These are phyloP conservation scores for Habropoda laboriosa DNA, from an alignment of 1,140 invertebrate species.

Conservation along the genomic window DNA sequence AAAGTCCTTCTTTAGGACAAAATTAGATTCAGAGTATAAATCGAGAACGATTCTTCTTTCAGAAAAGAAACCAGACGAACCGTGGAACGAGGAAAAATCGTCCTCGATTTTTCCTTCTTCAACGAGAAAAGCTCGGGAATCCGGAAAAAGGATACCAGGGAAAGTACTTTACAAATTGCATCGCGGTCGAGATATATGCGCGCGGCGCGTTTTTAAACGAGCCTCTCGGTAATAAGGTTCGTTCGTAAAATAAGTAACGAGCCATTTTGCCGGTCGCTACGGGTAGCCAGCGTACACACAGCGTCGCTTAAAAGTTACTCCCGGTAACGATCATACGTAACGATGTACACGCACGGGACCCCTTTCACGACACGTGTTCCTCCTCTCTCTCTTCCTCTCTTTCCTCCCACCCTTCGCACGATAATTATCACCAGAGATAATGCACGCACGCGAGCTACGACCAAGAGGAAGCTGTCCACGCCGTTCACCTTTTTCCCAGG, in stretches of 20 bases:
- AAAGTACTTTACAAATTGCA: conserved; percentile 25
- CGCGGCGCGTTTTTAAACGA: conserved; percentile 33
- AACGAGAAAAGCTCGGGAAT: neutral
- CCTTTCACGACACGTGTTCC: conserved; percentile 50
- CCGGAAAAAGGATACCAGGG: conserved; percentile 14
- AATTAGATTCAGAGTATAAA: no score
- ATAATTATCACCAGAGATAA: conserved; percentile 56
- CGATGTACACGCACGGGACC: conserved; percentile 42
- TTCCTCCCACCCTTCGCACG: conserved; percentile 1
- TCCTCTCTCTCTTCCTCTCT: conserved; percentile 19
- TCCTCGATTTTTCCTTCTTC: neutral
- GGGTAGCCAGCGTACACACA: conserved; percentile 16
- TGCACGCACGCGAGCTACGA: conserved; percentile 26
- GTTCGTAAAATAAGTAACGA: conserved; percentile 60
- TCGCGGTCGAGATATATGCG: conserved; percentile 9
- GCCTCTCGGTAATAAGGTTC: conserved; percentile 33
- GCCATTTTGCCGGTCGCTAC: conserved; percentile 14
- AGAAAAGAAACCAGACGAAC: no score
- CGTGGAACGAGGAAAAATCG: no score
- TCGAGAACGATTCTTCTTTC: no score
- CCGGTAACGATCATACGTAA: conserved; percentile 56
- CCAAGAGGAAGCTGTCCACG: conserved; percentile 27
- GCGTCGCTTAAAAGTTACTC: conserved; percentile 53
- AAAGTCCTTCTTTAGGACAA: no score
- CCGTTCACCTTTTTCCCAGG: neutral